Evolutionary conservation across 23 tunicate genomes (phyloP), one percentile per base, ranked within the genome.

Genomic region (Pegea sp.): DNA sequence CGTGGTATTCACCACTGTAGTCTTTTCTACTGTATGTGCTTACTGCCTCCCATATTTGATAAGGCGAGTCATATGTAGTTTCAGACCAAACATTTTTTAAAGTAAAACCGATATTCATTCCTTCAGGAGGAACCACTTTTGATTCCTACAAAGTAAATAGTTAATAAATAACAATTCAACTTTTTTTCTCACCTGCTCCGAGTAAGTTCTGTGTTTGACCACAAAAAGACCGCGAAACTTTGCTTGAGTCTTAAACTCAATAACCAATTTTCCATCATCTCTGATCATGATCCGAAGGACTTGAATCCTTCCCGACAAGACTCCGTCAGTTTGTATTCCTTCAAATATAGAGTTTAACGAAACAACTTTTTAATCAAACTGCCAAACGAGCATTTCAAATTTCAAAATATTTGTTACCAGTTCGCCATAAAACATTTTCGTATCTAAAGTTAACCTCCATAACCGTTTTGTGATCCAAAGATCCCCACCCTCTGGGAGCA

Each of bases 401-500:
- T 16, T 38, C 6, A 7, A n/a, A 11, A 11, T 38, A 38, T 11
- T 11, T 11, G 68, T 57, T n/a, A 84, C 95, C 95, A 30, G 58
- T 51, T 32, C 58, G 57, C 67, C 64, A 61, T 43, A 61, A 38
- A 2, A 74, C 74, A 34, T 69, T 71, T 19, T 67, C 59, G 58
- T 91, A 91, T 30, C 69, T 49, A 66, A 91, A 91, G n/a, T 78
- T 59, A 59, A 91, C 53, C 61, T 79, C 68, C 93, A 91, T 79
- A 23, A 68, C 86, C 3, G 99, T 72, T 34, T 48, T 31, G 62
- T 88, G 90, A 8, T 81, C 84, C 60, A 91, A 54, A 0, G 99
- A 57, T 5, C 93, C 99, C 99, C 99, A 91, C 6, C 99, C 99
- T 1, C 96, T 62, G 18, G 99, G 99, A 3, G 99, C 99, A 3